Conservation (phyloP, 1,140 invertebrate species). For the Philopotamus ludificatus region DNA sequence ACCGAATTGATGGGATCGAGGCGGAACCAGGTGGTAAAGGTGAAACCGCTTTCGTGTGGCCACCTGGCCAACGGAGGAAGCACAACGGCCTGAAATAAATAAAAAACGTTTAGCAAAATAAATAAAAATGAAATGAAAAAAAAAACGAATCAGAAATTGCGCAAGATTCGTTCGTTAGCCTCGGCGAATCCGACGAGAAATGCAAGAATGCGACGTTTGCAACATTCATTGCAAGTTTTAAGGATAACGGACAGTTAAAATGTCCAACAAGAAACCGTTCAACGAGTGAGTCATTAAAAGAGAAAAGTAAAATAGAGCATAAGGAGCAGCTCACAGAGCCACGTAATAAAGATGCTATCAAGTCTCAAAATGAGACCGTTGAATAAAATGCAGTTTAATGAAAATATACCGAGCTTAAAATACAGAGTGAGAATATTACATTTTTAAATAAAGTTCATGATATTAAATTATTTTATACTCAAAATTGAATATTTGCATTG, state of each 20-base stretch:
- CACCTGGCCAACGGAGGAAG: slow-evolving; percentile 94
- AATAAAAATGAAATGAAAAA: background rate
- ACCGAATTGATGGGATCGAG: slow-evolving; percentile 98
- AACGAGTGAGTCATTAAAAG: background rate
- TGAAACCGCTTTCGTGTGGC: slow-evolving; percentile 99
- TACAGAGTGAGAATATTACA: too few relatives aligned
- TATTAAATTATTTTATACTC: too few relatives aligned
- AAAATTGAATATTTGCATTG: too few relatives aligned
- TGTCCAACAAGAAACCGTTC: background rate
- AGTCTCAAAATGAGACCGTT: too few relatives aligned
- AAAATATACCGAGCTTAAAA: too few relatives aligned
- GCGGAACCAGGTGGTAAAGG: slow-evolving; percentile 98
- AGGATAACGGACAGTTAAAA: background rate
- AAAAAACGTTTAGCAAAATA: background rate
- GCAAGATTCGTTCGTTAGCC: too few relatives aligned
- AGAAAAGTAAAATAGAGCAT: background rate
- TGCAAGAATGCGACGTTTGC: background rate
- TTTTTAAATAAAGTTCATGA: too few relatives aligned
- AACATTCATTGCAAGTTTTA: background rate
- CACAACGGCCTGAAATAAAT: slow-evolving; percentile 79
- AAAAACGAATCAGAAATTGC: background rate
- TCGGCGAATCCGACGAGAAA: too few relatives aligned
- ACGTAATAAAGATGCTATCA: background rate
- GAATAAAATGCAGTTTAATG: too few relatives aligned
- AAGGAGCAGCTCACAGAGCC: background rate